These are phyloP conservation scores for Drosophila macrothrix DNA, from an alignment of 2,888 invertebrate species.

Conservation along the genomic window DNA sequence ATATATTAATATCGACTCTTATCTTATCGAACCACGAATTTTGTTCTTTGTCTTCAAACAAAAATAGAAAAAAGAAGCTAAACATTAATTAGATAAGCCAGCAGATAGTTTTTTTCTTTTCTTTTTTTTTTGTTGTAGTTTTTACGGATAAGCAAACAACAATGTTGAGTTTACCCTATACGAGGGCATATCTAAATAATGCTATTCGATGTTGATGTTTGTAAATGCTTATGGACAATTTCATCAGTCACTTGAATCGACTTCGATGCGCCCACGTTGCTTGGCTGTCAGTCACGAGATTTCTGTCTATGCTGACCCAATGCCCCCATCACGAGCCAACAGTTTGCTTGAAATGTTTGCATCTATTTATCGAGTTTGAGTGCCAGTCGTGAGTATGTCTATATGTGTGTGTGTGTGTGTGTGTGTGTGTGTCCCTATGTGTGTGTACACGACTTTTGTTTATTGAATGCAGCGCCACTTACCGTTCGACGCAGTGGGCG, in stretches of 20 bases:
- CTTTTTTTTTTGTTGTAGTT: background rate
- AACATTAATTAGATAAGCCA: background rate
- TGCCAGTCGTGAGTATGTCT: conserved; percentile 6
- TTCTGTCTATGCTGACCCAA: conserved; percentile 35
- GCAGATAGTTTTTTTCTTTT: background rate
- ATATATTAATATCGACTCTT: background rate
- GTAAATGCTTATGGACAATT: conserved; percentile 47
- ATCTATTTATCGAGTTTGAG: conserved; percentile 10
- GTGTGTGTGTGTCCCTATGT: conserved; percentile 4
- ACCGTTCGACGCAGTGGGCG: conserved; percentile 41
- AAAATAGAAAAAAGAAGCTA: background rate
- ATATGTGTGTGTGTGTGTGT: background rate
- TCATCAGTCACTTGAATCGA: conserved; percentile 50
- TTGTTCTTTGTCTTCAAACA: background rate
- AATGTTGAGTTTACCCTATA: background rate
- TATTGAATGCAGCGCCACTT: conserved; percentile 44
- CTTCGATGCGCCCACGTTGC: conserved; percentile 22
- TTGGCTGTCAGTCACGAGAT: conserved; percentile 54
- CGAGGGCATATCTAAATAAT: background rate
- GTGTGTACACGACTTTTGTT: conserved; percentile 30
- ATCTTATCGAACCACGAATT: background rate
- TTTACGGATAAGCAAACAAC: background rate
- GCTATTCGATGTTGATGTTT: conserved; percentile 6
- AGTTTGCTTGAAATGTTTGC: conserved; percentile 30
- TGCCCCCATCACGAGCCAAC: conserved; percentile 37